Evolutionary conservation across 2,113 vertebrate genomes (phyloP), one percentile per base, ranked within the genome.

Genomic region (Hyperopisus bebe): DNA sequence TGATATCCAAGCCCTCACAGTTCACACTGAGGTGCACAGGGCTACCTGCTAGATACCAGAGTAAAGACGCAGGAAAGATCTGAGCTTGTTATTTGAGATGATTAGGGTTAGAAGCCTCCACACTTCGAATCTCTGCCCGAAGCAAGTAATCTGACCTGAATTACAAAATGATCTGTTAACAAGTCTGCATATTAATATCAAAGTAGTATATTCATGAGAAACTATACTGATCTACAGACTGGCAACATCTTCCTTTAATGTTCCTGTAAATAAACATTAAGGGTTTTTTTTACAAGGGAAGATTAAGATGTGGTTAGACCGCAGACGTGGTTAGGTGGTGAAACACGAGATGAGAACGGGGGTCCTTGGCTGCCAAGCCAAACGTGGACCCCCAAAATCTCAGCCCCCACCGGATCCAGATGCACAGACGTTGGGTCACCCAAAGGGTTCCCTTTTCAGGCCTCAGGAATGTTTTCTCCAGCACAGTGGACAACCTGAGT

Each of bases 391-490:
- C 77, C 31, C 31, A 19, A 42, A 82, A 80, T 10, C 50, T 17
- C 48, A 50, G 66, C 8, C 8, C 8, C 87, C 42, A 31, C 85
- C 35, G 74, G 15, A 90, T 74, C 90, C 90, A 89, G 91, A 91
- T 90, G 90, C 3, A 53, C 66, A 39, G 21, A 35, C 24, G 55
- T 92, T 93, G 92, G 90, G 5, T 89, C 90, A 10, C 84, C 89
- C 90, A 39, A 0, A 48, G 7, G 86, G 89, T 55, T 91, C 88
- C 91, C 92, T 92, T 90, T 90, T 66, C 93, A 86, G 91, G 90
- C 90, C 93, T 93, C 91, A 86, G 86, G 86, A 66, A 92, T 89
- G 87, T 92, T 93, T 93, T 93, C 90, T 91, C 88, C 93, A 94
- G 92, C 93, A 91, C 90, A 90, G 92, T 46, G 86, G 31, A 44